phyloP scores from a whole-genome alignment of 2,888 invertebrate genomes.

The Nephrotoma flavescens region DNA sequence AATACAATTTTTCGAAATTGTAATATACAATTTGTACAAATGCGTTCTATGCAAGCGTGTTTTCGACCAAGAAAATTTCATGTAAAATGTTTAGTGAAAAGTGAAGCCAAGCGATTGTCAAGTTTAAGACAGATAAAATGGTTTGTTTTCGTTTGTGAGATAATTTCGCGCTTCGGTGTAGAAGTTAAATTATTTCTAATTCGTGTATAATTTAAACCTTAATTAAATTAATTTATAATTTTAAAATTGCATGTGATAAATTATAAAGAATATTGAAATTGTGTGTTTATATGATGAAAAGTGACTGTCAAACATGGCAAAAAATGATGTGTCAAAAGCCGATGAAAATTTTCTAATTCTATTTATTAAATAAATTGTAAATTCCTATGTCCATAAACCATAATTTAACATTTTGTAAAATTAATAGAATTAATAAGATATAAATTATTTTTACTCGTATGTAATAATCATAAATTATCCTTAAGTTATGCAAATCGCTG shows the following conservation, averaged over 20 bases:
- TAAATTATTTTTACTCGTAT: neutral
- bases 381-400: neutral
- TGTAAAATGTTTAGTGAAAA: neutral
- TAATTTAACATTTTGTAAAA: neutral
- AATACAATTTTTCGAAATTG: neutral
- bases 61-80: neutral
- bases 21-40: neutral
- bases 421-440: neutral
- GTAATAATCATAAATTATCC: neutral
- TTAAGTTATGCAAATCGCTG: neutral
- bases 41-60: neutral
- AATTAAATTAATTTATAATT: neutral
- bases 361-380: neutral
- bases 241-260: neutral
- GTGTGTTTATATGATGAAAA: neutral
- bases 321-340: neutral
- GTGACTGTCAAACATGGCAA: neutral
- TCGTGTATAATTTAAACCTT: neutral
- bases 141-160: neutral
- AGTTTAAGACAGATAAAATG: neutral
- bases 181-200: neutral
- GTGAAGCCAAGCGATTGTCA: slow-evolving; percentile 2
- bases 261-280: neutral
- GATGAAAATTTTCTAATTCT: neutral
- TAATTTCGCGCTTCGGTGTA: neutral